Evolutionary conservation across 2,113 vertebrate species (phyloP).

Genomic region (Kryptolebias marmoratus): DNA sequence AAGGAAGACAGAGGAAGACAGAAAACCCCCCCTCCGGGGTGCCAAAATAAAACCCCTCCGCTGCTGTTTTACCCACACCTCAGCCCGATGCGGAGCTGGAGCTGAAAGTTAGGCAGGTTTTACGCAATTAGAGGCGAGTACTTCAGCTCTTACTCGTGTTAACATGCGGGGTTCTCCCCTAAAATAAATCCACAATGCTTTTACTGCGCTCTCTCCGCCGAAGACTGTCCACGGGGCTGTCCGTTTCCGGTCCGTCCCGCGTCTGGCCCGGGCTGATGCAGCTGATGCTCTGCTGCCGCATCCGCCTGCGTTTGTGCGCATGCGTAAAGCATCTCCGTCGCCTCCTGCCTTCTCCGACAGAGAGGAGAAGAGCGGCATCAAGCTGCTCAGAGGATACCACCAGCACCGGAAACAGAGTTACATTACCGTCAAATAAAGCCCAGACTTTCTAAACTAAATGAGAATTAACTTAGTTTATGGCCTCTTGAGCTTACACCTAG

Average conservation of each 20-base stretch:
- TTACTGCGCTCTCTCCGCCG: not conserved
- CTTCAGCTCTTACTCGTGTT: not conserved
- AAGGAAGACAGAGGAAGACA: not conserved
- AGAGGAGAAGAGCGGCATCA: constrained; percentile 24
- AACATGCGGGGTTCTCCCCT: not conserved
- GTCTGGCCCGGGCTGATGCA: constrained; percentile 10
- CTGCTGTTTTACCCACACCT: not conserved
- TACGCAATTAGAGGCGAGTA: not conserved
- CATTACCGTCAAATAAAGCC: not conserved
- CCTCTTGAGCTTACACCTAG: no score
- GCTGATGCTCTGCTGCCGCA: constrained; percentile 36
- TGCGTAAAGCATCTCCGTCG: constrained; percentile 59
- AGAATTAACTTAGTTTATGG: no score
- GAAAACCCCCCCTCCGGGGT: not conserved
- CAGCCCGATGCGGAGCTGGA: not conserved
- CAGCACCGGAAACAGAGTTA: constrained; percentile 1
- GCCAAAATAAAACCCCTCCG: constrained; percentile 56
- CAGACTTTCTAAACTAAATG: no score
- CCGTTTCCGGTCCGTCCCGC: not conserved
- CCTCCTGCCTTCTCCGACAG: constrained; percentile 8
- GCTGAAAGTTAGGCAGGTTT: not conserved
- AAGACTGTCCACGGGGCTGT: not conserved
- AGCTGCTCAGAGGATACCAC: not conserved
- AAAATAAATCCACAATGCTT: not conserved
- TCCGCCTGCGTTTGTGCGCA: constrained; percentile 59